Evolutionary conservation across 1,140 invertebrate genomes (phyloP).

Genomic region (Holcopasites calliopsidis): DNA sequence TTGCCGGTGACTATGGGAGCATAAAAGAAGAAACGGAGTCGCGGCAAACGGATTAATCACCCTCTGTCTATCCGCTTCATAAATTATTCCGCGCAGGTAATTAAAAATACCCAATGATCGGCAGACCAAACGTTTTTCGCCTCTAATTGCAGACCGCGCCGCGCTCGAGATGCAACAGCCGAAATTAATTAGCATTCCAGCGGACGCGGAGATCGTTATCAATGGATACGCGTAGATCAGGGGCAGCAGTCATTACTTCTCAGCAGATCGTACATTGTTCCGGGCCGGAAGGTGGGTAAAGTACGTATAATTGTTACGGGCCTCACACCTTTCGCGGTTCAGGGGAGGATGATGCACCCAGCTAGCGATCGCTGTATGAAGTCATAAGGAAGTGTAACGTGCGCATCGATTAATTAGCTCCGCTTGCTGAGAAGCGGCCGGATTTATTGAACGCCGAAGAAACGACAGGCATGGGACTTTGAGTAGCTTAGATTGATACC

Average conservation of each 20-base stretch:
- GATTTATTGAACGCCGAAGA: neutral
- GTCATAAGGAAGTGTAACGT: neutral
- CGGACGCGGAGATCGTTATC: neutral
- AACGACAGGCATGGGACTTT: too few relatives aligned
- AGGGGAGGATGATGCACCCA: neutral
- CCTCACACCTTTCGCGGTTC: neutral
- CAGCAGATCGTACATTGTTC: conserved; percentile 1
- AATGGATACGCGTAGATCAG: neutral
- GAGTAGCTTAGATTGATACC: neutral
- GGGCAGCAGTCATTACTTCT: conserved; percentile 8
- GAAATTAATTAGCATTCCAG: conserved; percentile 18
- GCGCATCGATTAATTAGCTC: conserved; percentile 34
- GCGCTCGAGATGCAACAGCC: neutral
- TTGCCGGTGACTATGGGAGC: too few relatives aligned
- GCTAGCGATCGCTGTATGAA: neutral
- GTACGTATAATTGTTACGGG: neutral
- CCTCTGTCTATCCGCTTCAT: neutral
- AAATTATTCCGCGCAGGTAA: neutral
- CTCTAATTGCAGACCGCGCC: neutral
- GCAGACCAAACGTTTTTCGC: neutral
- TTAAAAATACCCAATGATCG: neutral
- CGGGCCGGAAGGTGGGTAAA: conserved; percentile 8
- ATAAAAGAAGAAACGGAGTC: too few relatives aligned
- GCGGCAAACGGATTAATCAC: neutral
- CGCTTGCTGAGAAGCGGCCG: neutral